phyloP scores from a whole-genome alignment of 2,797 vertebrate genomes.

The Lepidocolaptes lacrymiger region DNA sequence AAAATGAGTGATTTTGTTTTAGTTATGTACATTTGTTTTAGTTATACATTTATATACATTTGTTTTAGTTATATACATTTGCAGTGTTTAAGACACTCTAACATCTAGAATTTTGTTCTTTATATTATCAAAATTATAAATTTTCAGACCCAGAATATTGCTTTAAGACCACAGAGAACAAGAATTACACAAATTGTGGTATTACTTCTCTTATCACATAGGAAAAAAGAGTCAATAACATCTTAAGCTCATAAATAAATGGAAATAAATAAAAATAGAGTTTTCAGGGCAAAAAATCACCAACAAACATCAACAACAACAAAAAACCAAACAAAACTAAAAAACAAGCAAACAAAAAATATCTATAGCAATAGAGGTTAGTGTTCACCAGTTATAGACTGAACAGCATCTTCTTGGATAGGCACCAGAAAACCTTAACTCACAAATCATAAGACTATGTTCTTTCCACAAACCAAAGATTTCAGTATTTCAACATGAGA shows the following conservation, averaged over 20 bases:
- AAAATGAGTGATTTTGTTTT: not conserved
- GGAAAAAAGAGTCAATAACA: not conserved
- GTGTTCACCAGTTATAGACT: not conserved
- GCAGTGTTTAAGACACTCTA: not conserved
- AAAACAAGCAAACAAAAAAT: too few species aligned
- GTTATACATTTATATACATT: too few species aligned
- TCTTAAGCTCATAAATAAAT: not conserved
- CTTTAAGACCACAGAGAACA: not conserved
- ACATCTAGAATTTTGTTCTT: not conserved
- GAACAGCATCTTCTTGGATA: not conserved
- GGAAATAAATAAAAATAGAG: not conserved
- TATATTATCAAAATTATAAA: not conserved
- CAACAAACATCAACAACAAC: not conserved
- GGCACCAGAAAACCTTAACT: not conserved
- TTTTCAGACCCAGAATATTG: not conserved
- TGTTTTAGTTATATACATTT: not conserved
- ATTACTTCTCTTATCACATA: not conserved
- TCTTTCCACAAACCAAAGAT: not conserved
- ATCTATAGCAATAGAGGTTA: accelerated
- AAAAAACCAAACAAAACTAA: too few species aligned
- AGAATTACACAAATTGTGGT: not conserved
- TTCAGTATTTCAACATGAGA: not conserved
- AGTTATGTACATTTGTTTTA: too few species aligned
- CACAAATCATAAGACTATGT: not conserved
- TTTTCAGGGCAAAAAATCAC: accelerated